phyloP scores from a whole-genome alignment of 2,113 vertebrate species.

The Zosterops hypoxanthus region DNA sequence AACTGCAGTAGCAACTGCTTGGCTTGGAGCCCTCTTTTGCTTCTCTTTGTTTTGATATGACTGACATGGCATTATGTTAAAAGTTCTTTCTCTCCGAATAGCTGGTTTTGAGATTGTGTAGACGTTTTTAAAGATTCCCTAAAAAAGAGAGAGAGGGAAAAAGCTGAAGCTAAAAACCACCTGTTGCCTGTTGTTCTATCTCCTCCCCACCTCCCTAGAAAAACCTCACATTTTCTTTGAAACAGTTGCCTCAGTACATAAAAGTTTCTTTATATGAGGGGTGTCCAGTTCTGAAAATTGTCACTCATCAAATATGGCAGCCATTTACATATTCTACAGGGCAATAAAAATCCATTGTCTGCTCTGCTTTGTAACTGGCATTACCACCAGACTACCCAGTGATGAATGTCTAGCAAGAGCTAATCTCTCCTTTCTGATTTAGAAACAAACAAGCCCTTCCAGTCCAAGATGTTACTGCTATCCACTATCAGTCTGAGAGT shows the following conservation, averaged over 20 bases:
- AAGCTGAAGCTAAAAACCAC: neutral
- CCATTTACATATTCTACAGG: neutral
- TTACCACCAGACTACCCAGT: neutral
- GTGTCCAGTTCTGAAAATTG: neutral
- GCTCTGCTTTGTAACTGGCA: neutral
- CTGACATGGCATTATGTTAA: constrained; percentile 6
- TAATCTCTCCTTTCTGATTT: neutral
- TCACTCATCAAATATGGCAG: neutral
- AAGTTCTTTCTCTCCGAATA: neutral
- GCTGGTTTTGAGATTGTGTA: neutral
- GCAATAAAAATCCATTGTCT: neutral
- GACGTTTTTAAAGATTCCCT: neutral
- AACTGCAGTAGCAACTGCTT: constrained; percentile 72
- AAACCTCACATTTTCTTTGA: neutral
- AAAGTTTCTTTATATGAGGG: neutral
- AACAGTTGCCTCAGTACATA: neutral
- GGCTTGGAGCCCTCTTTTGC: neutral
- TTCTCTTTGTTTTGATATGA: constrained; percentile 8
- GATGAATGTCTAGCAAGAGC: neutral
- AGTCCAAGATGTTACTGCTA: neutral
- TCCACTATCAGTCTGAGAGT: neutral
- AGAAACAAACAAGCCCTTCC: neutral
- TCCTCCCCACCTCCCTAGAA: fast-evolving
- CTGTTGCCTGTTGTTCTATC: neutral
- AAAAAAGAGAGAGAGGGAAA: neutral